Base-by-base conservation (phyloP, 2,113 vertebrate species). In the Butorides virescens region DNA sequence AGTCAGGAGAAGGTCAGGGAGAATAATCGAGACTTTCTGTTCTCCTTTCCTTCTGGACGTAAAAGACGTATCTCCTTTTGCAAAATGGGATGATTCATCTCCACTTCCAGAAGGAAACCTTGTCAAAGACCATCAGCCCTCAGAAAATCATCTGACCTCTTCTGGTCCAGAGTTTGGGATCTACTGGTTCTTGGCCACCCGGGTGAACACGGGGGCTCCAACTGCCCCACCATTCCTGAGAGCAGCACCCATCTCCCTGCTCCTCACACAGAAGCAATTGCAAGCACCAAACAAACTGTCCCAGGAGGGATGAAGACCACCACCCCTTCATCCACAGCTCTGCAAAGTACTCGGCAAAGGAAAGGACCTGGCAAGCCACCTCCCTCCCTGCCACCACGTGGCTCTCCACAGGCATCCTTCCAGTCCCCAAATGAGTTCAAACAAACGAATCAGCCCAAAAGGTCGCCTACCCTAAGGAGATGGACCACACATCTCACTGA, bases 201-300 rank as follows among this genome's bases (percentile, higher is more conserved):
- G 19, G 52, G 17, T 0, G 0, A 76, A 61, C 20, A 13, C 1
- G 0, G 5, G 47, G 47, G 32, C 19, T 82, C 0, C 0, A 72
- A 10, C 32, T 77, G 65, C 55, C 44, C 20, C 55, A 27, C 23
- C 14, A 0, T 32, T 80, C 15, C 29, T 2, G 29, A 58, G 36
- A 37, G 53, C 71, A 82, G 27, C 49, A 37, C 21, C 55, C 78
- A 32, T 15, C 67, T 20, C 47, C 70, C 78, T 34, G 67, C 49
- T 47, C 61, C 67, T 52, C 36, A 21, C 8, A 0, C 34, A 21
- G 44, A 63, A 74, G 13, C 47, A 21, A 27, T 67, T n/a, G 29
- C 13, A 49, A 73, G 42, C 22, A 9, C 17, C 9, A 3, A 62
- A 30, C 12, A 27, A 75, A 30, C 56, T 30, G 32, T 12, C 14